Evolutionary conservation across 2,888 invertebrate genomes (phyloP).

Genomic region (Ennomos erosarius): DNA sequence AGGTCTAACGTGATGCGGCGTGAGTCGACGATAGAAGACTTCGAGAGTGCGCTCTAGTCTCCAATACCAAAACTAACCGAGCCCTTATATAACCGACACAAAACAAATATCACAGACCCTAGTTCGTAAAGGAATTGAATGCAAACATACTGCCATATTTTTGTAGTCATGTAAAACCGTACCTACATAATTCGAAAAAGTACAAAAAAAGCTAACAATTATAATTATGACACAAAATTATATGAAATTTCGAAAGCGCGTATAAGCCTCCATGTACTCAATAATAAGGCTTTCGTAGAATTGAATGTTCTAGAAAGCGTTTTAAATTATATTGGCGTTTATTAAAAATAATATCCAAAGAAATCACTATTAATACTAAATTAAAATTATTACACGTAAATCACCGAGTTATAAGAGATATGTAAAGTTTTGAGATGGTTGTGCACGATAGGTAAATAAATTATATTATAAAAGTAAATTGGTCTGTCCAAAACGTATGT

Average conservation of each 20-base stretch:
- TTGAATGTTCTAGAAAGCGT: constrained; percentile 39
- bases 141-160: constrained; percentile 81
- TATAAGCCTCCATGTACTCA: constrained; percentile 37
- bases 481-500: constrained; percentile 72
- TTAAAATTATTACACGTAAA: constrained; percentile 35
- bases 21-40: constrained; percentile 30
- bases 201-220: constrained; percentile 54
- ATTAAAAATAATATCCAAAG: constrained; percentile 35
- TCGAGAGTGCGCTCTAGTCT: constrained; percentile 35
- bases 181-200: constrained; percentile 50
- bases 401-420: constrained; percentile 52
- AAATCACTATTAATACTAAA: constrained; percentile 26
- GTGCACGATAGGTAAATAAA: constrained; percentile 79
- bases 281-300: constrained; percentile 39
- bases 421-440: constrained; percentile 78
- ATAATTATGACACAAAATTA: constrained; percentile 23
- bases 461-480: constrained; percentile 66
- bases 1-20: constrained; percentile 42
- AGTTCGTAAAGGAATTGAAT: constrained; percentile 76
- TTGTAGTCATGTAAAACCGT: constrained; percentile 62
- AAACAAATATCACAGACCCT: constrained; percentile 43
- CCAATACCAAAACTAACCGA: constrained; percentile 28
- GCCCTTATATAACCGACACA: constrained; percentile 19
- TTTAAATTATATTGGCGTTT: constrained; percentile 34
- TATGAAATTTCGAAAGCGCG: constrained; percentile 34